Base-by-base conservation (phyloP, 2,113 vertebrate genomes). In the Nymphicus hollandicus region DNA sequence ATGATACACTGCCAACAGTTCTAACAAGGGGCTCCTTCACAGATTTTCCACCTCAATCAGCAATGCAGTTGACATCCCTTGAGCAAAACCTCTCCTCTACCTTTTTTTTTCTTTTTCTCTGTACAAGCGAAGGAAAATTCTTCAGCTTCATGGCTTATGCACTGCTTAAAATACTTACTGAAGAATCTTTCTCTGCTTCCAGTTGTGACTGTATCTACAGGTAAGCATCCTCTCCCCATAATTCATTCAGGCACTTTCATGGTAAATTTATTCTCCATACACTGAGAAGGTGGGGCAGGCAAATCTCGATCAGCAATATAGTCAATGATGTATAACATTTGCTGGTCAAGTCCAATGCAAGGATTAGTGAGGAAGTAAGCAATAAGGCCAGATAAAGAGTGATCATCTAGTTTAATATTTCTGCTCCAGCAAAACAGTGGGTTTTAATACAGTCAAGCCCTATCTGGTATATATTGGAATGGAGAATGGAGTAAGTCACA, bases 41-140 rank as follows among this genome's bases (percentile, higher is more conserved):
- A 93, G 80, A 91, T 95, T 96, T 96, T 96, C 96, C 87, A 90
- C 81, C 74, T 95, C 94, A 90, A 61, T 93, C 96, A 94, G 72
- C 94, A 97, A 64, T 84, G 92, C 72, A 91, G 58, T 91, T 94
- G 65, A 90, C 39, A 46, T 94, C 92, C 76, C 82, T 55, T 93
- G 70, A 92, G 85, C 60, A 93, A 94, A 93, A 87, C 88, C 50
- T 77, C 53, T 84, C 29, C 14, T 83, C 8, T 66, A 13, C 4
- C 5, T 33, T 63, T 58, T 58, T 56, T 49, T 47, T 53, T n/a
- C 20, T 29, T 60, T 13, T 13, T 24, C 47, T 20, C 13, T 80
- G 2, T 56, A 46, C 0, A 2, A 91, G 35, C 1, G 1, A 86
- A 89, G 23, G 84, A 89, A 92, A 80, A 69, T 37, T 84, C 53